These are phyloP conservation scores for Pantherophis alleghaniensis DNA, from an alignment of 2,797 vertebrate genomes.

Conservation along the genomic window DNA sequence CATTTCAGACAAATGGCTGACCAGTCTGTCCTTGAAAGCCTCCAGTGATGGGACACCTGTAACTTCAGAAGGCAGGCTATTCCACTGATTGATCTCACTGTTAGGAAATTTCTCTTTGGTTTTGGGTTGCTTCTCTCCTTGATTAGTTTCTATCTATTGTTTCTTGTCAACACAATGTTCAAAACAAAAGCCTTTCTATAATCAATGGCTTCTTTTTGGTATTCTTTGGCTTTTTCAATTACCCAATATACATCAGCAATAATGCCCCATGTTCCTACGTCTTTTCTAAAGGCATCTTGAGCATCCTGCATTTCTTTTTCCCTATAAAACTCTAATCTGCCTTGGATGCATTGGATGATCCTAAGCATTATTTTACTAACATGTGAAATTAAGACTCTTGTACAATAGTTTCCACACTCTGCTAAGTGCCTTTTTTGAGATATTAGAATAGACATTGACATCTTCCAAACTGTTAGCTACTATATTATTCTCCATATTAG, in stretches of 20 bases:
- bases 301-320: not conserved
- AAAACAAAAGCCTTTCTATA: not conserved
- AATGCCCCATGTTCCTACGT: not conserved
- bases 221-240: too few species aligned
- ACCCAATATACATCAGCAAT: too few species aligned
- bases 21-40: too few species aligned
- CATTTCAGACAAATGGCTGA: too few species aligned
- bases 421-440: not conserved
- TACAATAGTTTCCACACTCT: not conserved
- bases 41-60: not conserved
- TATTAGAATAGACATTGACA: not conserved
- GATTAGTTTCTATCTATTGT: too few species aligned
- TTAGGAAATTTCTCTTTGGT: not conserved
- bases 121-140: not conserved
- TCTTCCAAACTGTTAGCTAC: not conserved
- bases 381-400: not conserved
- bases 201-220: not conserved
- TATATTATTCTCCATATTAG: not conserved
- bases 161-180: not conserved
- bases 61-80: not conserved
- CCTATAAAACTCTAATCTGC: not conserved
- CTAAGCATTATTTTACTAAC: not conserved
- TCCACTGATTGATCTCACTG: not conserved
- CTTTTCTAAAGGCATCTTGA: not conserved
- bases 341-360: not conserved